Conservation (phyloP, 2,888 invertebrate genomes). For the Galeruca laticollis region DNA sequence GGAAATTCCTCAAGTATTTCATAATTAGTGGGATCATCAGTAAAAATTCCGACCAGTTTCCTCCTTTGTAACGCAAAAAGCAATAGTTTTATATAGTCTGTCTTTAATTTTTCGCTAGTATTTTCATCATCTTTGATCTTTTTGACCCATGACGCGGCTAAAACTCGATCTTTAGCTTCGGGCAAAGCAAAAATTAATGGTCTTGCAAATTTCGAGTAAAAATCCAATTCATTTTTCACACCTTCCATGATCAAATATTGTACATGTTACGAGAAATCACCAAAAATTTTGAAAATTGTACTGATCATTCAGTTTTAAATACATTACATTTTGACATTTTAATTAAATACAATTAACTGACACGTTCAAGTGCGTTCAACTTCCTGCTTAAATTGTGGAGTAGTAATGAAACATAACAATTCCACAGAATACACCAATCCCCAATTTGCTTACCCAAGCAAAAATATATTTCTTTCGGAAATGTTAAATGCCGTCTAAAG, state of each 20-base stretch:
- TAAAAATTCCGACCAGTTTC: constrained; percentile 64
- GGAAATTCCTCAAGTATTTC: constrained; percentile 60
- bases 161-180: constrained; percentile 64
- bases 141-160: constrained; percentile 66
- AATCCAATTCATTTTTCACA: constrained; percentile 61
- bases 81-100: constrained; percentile 66
- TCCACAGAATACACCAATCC: too few relatives aligned
- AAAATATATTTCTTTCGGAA: too few relatives aligned
- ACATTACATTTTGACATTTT: constrained; percentile 16
- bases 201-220: constrained; percentile 65
- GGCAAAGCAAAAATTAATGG: constrained; percentile 64
- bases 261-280: constrained; percentile 7
- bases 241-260: constrained; percentile 41
- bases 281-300: constrained; percentile 12
- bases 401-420: too few relatives aligned
- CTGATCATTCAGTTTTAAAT: neutral
- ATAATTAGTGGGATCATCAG: constrained; percentile 60
- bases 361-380: too few relatives aligned
- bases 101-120: constrained; percentile 58
- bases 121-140: constrained; percentile 60
- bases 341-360: neutral
- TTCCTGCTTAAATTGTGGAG: too few relatives aligned
- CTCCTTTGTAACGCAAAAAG: constrained; percentile 65
- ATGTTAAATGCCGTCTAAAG: too few relatives aligned
- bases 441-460: too few relatives aligned